Conservation (phyloP, 2,888 invertebrate species). For the Microchrysa polita region DNA sequence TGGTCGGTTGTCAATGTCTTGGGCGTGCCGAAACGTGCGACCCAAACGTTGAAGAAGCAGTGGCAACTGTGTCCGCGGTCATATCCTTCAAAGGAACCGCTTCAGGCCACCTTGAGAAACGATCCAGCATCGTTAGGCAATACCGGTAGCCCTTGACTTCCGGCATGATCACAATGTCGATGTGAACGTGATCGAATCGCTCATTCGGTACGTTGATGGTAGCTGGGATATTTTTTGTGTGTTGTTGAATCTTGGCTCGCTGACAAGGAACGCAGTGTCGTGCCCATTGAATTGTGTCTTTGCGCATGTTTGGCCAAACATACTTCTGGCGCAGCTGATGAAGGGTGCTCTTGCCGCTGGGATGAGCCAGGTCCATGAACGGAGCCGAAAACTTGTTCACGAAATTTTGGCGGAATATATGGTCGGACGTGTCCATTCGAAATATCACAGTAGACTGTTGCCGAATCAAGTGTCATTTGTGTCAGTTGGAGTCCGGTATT, state of each 20-base stretch:
- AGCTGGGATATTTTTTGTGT: not conserved
- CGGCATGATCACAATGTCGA: slow-evolving; percentile 43
- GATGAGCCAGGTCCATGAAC: slow-evolving; percentile 30
- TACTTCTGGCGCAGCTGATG: slow-evolving; percentile 14
- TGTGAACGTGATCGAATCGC: slow-evolving; percentile 45
- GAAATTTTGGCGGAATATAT: slow-evolving; percentile 35
- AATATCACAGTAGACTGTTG: slow-evolving; percentile 20
- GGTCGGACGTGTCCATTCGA: slow-evolving; percentile 22
- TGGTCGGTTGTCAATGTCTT: not conserved
- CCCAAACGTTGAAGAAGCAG: not conserved
- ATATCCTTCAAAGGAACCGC: not conserved
- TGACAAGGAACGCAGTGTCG: slow-evolving; percentile 33
- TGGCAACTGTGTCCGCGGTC: not conserved
- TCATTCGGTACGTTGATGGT: slow-evolving; percentile 31
- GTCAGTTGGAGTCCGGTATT: not conserved
- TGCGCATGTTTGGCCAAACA: slow-evolving; percentile 32
- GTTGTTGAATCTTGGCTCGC: slow-evolving; percentile 38
- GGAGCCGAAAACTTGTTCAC: slow-evolving; percentile 10
- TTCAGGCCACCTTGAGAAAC: too few relatives aligned
- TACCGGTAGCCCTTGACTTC: slow-evolving; percentile 27
- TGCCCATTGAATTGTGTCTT: slow-evolving; percentile 26
- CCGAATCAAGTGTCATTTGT: not conserved
- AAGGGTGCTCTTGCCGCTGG: not conserved
- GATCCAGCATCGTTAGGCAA: too few relatives aligned
- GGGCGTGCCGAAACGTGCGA: not conserved